Base-by-base conservation (phyloP, 2,113 vertebrate genomes). In the Camelus bactrianus region DNA sequence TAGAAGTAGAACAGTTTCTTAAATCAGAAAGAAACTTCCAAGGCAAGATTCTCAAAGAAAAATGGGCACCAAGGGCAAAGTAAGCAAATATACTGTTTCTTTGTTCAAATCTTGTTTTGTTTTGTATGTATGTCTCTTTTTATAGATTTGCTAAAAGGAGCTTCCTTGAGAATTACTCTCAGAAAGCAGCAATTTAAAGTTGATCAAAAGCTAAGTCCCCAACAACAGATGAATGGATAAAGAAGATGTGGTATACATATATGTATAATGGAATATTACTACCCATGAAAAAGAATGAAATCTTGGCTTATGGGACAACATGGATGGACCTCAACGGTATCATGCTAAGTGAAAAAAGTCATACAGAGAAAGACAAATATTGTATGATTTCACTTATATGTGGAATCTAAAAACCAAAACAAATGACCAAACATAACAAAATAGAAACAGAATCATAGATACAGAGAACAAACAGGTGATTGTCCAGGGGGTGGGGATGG, bases 51-150 rank as follows among this genome's bases (percentile, higher is more conserved):
- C 28, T 62, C 42, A 62, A 76, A 89, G 62, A 52, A 92, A 85
- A 94, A 97, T 97, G 97, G 24, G 69, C 64, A 97, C 96, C 69
- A 92, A 69, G 2, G 95, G 93, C 54, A 97, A 96, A 75, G 97
- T 97, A 92, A 97, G 96, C 22, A 56, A 62, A 69, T 42, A 56
- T 52, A 28, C 19, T 72, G 0, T 30, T 32, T 90, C 28, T 86
- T 65, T 64, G 22, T 60, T 87, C 19, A 64, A 30, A n/a, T 89
- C 35, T 89, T 35, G 38, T 58, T 24, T 50, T 86, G 38, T 76
- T 77, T 60, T 60, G 2, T 8, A 32, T 79, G 54, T 70, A 7
- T 26, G 35, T 64, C 46, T 58, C 24, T 77, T 20, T 73, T 35
- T 60, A 30, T 56, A 42, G 5, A 30, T 54, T 54, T 80, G 50